phyloP scores from a whole-genome alignment of 2,888 invertebrate species.

The Polydrusus pterygomalis region DNA sequence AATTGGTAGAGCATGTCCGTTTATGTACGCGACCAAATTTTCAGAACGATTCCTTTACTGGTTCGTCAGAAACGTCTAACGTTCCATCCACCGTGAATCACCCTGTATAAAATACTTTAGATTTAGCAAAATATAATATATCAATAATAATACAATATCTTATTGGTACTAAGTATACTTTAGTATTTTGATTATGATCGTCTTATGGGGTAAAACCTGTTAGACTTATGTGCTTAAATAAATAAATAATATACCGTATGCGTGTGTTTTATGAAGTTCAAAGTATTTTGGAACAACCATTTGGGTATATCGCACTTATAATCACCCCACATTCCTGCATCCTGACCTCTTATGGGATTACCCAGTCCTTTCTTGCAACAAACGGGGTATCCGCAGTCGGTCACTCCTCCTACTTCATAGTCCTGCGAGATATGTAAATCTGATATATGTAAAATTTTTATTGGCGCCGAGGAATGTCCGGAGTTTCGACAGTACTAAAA shows the following conservation, averaged over 20 bases:
- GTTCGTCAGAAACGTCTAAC: too few species aligned
- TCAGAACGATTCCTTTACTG: too few species aligned
- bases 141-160: too few species aligned
- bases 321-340: slow-evolving; percentile 88
- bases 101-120: too few species aligned
- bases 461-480: slow-evolving; percentile 32
- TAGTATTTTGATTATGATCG: too few species aligned
- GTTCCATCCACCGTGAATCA: too few species aligned
- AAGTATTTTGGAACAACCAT: slow-evolving; percentile 78
- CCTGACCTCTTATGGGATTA: slow-evolving; percentile 64
- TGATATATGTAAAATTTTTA: slow-evolving; percentile 79
- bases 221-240: too few species aligned
- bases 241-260: slow-evolving; percentile 57
- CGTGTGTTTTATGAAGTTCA: slow-evolving; percentile 72
- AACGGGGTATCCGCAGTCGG: slow-evolving; percentile 83
- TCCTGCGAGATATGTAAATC: slow-evolving; percentile 87
- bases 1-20: too few species aligned
- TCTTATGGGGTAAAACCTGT: too few species aligned
- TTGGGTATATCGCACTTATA: slow-evolving; percentile 84
- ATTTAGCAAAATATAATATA: too few species aligned
- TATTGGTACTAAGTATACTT: too few species aligned
- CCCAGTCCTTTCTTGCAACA: slow-evolving; percentile 83
- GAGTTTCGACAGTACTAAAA: not conserved
- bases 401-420: slow-evolving; percentile 80
- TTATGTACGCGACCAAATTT: too few species aligned